Base-by-base conservation (phyloP, 2,888 invertebrate genomes). In the Cylloceria caligata region DNA sequence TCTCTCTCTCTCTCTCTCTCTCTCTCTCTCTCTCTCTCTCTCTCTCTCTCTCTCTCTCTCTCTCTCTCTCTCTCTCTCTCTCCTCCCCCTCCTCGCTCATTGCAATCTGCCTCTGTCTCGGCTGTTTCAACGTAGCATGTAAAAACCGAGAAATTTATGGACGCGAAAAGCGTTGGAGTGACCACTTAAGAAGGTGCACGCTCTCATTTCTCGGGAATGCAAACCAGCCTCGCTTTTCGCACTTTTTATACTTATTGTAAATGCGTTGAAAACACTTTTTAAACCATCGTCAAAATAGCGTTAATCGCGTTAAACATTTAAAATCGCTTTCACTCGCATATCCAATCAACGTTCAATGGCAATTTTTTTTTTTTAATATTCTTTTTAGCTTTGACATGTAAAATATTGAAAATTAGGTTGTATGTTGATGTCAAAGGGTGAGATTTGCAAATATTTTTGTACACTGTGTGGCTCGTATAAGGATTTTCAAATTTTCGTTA, bases 111-210 rank as follows among this genome's bases (percentile, higher is more conserved):
- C 1, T 13, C 27, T n/a, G 34, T 67, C 42, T 34, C 69, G 42
- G 64, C 27, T 72, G 78, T 52, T 71, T 71, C 72, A 75, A 47
- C 79, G 71, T 75, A 16, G 75, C 82, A 82, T 82, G 74, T 72
- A 82, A 79, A 82, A 82, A 79, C 79, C 68, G 79, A 71, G 75
- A 82, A 79, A 82, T 82, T 81, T 81, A 81, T 81, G 78, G 49
- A 65, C 36, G 74, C 78, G 77, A 81, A 81, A 69, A 52, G 69
- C 57, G 60, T 65, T 74, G 73, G 57, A 81, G 81, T 81, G 81
- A 78, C 81, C 81, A 81, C 81, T 81, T 77, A 57, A 81, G 57
- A 74, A 81, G 78, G 64, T 71, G 78, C 49, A 55, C 64, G 60
- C 78, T 60, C 45, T 19, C 72, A 60, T 72, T 72, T 72, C 47